Percentiles rank a stretch among this genome's conserved stretches.
phyloP scores from a whole-genome alignment of 2,888 invertebrate species.

The Lasioglossum villosulum region DNA sequence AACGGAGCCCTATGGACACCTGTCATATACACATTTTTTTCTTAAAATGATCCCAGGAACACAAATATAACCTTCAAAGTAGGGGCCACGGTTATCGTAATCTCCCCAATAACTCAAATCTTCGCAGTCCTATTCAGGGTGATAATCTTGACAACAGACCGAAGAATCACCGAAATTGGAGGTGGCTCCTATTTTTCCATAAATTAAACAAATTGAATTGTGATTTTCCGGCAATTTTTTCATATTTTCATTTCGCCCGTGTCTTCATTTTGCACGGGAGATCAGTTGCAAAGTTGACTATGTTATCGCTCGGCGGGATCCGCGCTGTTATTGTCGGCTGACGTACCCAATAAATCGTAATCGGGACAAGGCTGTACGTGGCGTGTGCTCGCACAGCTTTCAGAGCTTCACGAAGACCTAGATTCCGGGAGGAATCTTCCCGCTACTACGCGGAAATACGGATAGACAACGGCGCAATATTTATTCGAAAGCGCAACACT shows the following conservation, averaged over 20 bases:
- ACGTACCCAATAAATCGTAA: conserved; percentile 54
- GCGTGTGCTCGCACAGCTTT: neutral
- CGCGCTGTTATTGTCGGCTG: conserved; percentile 28
- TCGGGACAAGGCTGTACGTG: conserved; percentile 28
- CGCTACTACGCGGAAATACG: neutral
- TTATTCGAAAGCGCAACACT: neutral
- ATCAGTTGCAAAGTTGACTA: conserved; percentile 32
- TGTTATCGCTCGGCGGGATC: conserved; percentile 11
- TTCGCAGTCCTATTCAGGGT: too few relatives aligned
- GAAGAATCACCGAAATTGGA: too few relatives aligned
- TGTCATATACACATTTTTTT: too few relatives aligned
- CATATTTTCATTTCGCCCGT: neutral
- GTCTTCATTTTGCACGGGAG: neutral
- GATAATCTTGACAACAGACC: too few relatives aligned
- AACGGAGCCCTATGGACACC: too few relatives aligned
- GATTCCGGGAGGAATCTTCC: neutral
- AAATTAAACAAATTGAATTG: too few relatives aligned
- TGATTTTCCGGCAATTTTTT: neutral
- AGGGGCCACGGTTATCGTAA: too few relatives aligned
- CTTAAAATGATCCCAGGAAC: too few relatives aligned
- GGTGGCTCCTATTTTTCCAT: too few relatives aligned
- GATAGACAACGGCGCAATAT: neutral
- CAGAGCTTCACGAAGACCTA: conserved; percentile 2
- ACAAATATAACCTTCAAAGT: too few relatives aligned
- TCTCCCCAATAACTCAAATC: too few relatives aligned